These are phyloP conservation scores for Cardinalis cardinalis DNA, from an alignment of 2,113 vertebrate species.

Conservation along the genomic window DNA sequence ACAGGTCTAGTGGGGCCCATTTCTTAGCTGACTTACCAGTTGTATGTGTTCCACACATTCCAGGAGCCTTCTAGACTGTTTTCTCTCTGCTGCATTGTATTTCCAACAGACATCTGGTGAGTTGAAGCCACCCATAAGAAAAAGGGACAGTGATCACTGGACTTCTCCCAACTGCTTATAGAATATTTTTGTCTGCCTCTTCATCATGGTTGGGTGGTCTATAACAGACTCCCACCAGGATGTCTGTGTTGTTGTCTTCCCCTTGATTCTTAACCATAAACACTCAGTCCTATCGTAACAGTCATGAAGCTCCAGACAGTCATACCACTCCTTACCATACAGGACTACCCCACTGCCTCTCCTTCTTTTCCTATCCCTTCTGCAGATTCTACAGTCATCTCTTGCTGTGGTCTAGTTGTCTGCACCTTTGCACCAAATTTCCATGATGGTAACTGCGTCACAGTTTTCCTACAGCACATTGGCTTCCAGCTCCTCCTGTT, in stretches of 20 bases:
- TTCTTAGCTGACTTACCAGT: neutral
- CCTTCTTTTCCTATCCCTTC: neutral
- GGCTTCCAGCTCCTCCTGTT: neutral
- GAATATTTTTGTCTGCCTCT: neutral
- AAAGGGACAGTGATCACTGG: neutral
- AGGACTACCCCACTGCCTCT: neutral
- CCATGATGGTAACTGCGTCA: too few species aligned
- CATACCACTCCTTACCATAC: neutral
- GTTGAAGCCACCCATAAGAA: neutral
- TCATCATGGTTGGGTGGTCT: neutral
- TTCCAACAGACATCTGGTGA: neutral
- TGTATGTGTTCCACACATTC: neutral
- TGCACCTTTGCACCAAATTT: neutral
- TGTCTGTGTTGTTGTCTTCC: neutral
- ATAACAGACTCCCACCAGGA: neutral
- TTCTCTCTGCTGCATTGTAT: too few species aligned
- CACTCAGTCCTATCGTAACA: neutral
- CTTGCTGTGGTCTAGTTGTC: neutral
- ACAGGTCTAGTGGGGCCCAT: too few species aligned
- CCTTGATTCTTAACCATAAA: neutral
- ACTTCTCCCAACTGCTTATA: neutral
- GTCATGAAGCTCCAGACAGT: neutral
- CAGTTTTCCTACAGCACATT: neutral
- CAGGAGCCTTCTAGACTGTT: neutral
- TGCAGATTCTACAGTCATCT: neutral